Evolutionary conservation across 2,113 vertebrate genomes (phyloP).

Genomic region (Takifugu flavidus): DNA sequence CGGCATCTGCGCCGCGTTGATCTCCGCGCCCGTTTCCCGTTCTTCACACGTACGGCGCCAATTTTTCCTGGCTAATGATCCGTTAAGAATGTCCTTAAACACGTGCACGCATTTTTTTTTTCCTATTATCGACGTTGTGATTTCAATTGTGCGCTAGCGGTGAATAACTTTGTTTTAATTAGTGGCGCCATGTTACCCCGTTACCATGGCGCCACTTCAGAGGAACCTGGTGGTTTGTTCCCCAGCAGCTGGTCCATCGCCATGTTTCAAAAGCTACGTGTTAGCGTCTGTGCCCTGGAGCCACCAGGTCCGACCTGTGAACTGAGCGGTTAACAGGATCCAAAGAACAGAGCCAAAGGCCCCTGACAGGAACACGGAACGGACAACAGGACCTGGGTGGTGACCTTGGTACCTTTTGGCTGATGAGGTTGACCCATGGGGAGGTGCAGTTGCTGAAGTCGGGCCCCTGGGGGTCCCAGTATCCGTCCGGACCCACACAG

Average conservation of each 20-base stretch:
- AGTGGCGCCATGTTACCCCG: too few relatives aligned
- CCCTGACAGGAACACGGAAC: not conserved
- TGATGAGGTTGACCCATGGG: conserved; percentile 93
- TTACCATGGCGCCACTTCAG: too few relatives aligned
- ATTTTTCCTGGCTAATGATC: not conserved
- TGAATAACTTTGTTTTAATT: too few relatives aligned
- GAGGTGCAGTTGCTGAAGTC: conserved; percentile 98
- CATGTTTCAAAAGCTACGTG: too few relatives aligned
- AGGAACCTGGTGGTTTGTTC: too few relatives aligned
- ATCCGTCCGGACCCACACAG: conserved; percentile 84
- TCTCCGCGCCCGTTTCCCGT: conserved; percentile 57
- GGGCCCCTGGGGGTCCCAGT: conserved; percentile 92
- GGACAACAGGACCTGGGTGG: not conserved
- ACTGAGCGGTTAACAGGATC: conserved; percentile 28
- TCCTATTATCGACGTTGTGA: too few relatives aligned
- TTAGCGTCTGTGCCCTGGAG: too few relatives aligned
- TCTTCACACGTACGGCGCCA: conserved; percentile 10
- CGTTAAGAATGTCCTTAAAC: too few relatives aligned
- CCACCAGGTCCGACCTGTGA: too few relatives aligned
- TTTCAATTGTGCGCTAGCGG: too few relatives aligned
- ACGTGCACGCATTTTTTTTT: too few relatives aligned
- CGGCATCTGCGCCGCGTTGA: conserved; percentile 47
- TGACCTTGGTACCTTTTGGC: conserved; percentile 83
- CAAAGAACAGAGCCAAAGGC: conserved; percentile 10
- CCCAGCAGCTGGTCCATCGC: too few relatives aligned